phyloP scores from a whole-genome alignment of 37 sponge, comb jelly and placozoan species.

The Beroe forskalii region DNA sequence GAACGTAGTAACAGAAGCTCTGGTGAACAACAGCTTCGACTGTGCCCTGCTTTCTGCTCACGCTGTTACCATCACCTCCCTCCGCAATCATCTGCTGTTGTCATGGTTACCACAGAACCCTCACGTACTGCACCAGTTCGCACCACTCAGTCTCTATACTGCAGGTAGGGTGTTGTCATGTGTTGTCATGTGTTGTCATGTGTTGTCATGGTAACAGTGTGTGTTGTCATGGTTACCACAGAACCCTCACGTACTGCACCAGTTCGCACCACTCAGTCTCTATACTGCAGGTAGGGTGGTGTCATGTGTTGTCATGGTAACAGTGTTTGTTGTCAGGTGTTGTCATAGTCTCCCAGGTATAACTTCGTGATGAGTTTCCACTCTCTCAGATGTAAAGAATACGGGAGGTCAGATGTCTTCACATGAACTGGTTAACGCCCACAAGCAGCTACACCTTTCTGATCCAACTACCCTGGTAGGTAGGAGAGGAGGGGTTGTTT shows the following conservation, averaged over 20 bases:
- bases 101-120: constrained; percentile 55
- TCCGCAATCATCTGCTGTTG: constrained; percentile 65
- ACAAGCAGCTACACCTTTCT: neutral
- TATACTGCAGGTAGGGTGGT: neutral
- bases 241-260: constrained; percentile 43
- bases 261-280: constrained; percentile 28
- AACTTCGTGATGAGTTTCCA: no score
- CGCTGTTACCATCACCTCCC: constrained; percentile 52
- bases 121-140: constrained; percentile 36
- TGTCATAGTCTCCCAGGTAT: no score
- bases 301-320: neutral
- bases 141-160: constrained; percentile 26
- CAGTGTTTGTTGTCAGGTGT: no score
- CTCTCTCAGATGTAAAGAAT: constrained; percentile 42
- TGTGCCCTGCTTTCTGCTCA: constrained; percentile 52
- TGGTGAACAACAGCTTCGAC: constrained; percentile 57
- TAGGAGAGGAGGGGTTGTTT: no score
- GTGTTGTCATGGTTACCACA: constrained; percentile 60
- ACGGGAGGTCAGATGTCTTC: neutral
- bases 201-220: no score
- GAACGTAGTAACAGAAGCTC: constrained; percentile 41
- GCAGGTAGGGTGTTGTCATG: constrained; percentile 11
- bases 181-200: neutral
- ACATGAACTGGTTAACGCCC: neutral
- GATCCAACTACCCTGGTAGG: neutral